Percentiles rank a stretch among this genome's conserved stretches.
These are phyloP conservation scores for Phorcus lineatus DNA, from an alignment of 2,888 invertebrate species.

Conservation along the genomic window DNA sequence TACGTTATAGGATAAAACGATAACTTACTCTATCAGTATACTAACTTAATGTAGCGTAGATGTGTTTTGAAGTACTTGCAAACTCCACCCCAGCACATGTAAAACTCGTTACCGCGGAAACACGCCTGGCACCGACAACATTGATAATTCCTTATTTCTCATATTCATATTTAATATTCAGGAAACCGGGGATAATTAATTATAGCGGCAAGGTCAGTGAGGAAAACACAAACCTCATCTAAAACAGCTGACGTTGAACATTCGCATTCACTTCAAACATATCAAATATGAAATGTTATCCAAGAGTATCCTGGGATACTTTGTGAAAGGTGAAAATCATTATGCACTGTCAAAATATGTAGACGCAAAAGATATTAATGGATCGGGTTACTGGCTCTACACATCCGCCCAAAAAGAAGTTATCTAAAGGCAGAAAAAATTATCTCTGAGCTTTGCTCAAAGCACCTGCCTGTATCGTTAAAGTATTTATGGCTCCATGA, in stretches of 20 bases:
- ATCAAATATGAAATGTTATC: constrained; percentile 23
- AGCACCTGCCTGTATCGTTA: too few species aligned
- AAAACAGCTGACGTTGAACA: constrained; percentile 10
- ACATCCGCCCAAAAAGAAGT: constrained; percentile 7
- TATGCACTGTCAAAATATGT: constrained; percentile 14
- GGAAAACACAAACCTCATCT: neutral
- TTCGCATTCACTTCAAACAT: neutral
- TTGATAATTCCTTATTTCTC: constrained; percentile 21
- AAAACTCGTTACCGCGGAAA: neutral
- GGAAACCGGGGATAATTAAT: constrained; percentile 11
- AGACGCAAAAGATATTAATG: constrained; percentile 16
- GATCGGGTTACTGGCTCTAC: neutral
- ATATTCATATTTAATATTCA: constrained; percentile 3
- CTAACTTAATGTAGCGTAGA: neutral
- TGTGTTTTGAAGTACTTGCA: neutral
- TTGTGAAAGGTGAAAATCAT: constrained; percentile 21
- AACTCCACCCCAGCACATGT: neutral
- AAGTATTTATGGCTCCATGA: neutral
- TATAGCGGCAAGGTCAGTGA: neutral
- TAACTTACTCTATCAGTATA: neutral
- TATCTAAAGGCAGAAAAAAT: constrained; percentile 2
- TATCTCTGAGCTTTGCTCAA: too few species aligned
- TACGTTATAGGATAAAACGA: too few species aligned
- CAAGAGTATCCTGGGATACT: neutral
- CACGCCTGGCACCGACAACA: neutral